Percentiles rank a stretch among this genome's conserved stretches.
These are phyloP conservation scores for Temnothorax ravouxi DNA, from an alignment of 2,888 invertebrate genomes.

Conservation along the genomic window DNA sequence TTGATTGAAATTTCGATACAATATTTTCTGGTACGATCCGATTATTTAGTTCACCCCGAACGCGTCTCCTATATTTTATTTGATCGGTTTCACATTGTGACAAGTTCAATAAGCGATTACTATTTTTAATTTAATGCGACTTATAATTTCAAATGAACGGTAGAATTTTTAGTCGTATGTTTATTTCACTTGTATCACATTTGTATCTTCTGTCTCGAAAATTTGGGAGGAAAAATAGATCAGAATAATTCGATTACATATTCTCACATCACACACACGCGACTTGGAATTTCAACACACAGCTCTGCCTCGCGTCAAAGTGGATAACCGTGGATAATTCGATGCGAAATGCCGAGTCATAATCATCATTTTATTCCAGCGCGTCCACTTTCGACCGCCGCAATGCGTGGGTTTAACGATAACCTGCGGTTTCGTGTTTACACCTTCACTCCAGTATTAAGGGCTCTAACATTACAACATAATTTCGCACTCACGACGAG, in stretches of 20 bases:
- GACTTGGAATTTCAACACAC: neutral
- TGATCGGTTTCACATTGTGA: neutral
- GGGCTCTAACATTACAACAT: conserved; percentile 47
- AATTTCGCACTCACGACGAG: conserved; percentile 39
- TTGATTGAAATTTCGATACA: conserved; percentile 1
- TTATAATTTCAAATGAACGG: neutral
- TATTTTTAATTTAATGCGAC: neutral
- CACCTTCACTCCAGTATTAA: conserved; percentile 61
- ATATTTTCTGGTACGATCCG: neutral
- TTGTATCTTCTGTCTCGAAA: neutral
- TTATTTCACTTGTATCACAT: neutral
- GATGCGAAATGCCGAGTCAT: conserved; percentile 49
- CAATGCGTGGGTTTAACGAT: conserved; percentile 70
- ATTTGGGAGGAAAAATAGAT: neutral
- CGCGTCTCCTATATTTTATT: neutral
- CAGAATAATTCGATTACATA: neutral
- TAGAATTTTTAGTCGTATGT: neutral
- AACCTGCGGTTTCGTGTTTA: conserved; percentile 66
- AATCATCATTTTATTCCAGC: conserved; percentile 60
- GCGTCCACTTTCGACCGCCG: conserved; percentile 58
- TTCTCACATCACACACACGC: neutral
- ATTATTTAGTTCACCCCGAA: neutral
- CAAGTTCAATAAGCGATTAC: neutral
- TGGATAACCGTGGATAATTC: conserved; percentile 39
- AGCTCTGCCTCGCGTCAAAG: neutral